Conservation (phyloP, 2,888 invertebrate species). For the Apodemia hepburni region DNA sequence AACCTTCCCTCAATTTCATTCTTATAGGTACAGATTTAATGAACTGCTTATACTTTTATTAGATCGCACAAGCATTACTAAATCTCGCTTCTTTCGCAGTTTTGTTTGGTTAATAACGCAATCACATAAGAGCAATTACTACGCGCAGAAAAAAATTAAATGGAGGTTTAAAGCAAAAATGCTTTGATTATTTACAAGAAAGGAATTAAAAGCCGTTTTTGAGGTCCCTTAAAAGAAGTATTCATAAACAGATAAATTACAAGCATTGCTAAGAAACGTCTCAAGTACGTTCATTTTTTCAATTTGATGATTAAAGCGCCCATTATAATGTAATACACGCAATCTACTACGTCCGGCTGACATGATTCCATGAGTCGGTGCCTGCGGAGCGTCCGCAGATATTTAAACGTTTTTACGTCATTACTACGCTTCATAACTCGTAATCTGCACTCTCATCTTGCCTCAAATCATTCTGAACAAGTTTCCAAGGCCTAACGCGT, state of each 20-base stretch:
- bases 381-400: conserved; percentile 31
- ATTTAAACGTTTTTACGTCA: conserved; percentile 50
- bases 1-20: no score
- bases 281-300: conserved; percentile 16
- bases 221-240: not conserved
- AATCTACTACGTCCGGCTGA: conserved; percentile 16
- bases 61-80: no score
- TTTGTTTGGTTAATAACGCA: no score
- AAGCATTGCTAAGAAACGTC: not conserved
- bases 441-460: conserved; percentile 42
- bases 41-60: no score
- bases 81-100: no score
- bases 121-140: no score
- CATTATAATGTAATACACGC: conserved; percentile 23
- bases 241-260: conserved; percentile 2
- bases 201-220: no score
- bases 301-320: conserved; percentile 17
- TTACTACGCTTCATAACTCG: conserved; percentile 45
- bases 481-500: conserved; percentile 33
- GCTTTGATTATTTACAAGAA: no score
- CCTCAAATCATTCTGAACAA: conserved; percentile 40
- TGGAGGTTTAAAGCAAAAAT: no score
- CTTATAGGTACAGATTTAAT: no score
- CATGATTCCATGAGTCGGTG: conserved; percentile 16
- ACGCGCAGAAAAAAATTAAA: no score